Base-by-base conservation (phyloP, 2,113 vertebrate species). In the Dryoscopus gambensis region DNA sequence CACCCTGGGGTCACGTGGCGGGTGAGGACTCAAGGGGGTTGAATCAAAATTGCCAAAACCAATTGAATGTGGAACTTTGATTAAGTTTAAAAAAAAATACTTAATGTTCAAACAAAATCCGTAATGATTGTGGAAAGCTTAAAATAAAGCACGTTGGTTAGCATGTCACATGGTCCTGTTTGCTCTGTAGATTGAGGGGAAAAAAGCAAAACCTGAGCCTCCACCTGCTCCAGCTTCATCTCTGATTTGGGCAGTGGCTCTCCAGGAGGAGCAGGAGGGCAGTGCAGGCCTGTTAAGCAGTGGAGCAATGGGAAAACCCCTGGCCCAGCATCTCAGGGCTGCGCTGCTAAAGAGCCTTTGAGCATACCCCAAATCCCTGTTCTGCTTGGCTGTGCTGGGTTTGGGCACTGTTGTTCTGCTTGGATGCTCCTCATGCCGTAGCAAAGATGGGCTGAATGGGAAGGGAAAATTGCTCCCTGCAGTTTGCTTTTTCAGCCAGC, bases 141-240 rank as follows among this genome's bases (percentile, higher is more conserved):
- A 84, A 91, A 98, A 98, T 98, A 97, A 98, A 98, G 87, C 88
- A 63, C 59, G 3, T 88, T 90, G 77, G 93, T 97, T 95, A 93
- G 87, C 79, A 64, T 0, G 1, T 83, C 44, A 6, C 57, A 60
- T 90, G 3, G 78, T 95, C 92, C 78, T 69, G 73, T 93, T 95
- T 95, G 39, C 93, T 95, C 68, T 96, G 84, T 95, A 83, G 76
- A 9, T 5, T 22, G 56, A 77, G 33, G n/a, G 71, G 46, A 84
- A 44, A 67, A 59, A 69, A 63, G 37, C 70, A 73, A 68, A 77
- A 22, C 22, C 40, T 0, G 1, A 57, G 35, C 15, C 18, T 53
- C 7, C 6, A 24, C 13, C 13, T 69, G 49, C n/a, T 37, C 18
- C 65, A 39, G 44, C 30, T 57, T 64, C 24, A 19, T 8, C 62